Evolutionary conservation across 1,140 invertebrate species (phyloP).

Genomic region (Pristionchus pacificus): DNA sequence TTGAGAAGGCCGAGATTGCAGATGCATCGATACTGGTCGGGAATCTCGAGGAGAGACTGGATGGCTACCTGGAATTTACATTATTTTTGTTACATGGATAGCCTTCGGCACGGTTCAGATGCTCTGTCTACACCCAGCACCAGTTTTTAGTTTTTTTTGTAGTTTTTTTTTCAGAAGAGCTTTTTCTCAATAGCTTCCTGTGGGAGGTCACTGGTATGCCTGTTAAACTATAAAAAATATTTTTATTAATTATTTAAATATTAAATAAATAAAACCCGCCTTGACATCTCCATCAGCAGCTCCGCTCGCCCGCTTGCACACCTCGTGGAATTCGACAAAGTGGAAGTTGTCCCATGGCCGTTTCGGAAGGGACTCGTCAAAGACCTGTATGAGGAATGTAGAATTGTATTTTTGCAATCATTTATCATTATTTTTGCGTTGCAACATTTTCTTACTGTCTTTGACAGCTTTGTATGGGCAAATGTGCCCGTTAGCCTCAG

Average conservation of each 20-base stretch:
- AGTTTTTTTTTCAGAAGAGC: too few relatives aligned
- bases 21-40: constrained; percentile 44
- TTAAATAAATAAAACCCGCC: neutral
- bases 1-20: constrained; percentile 27
- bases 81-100: neutral
- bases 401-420: too few relatives aligned
- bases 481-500: too few relatives aligned
- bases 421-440: too few relatives aligned
- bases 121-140: too few relatives aligned
- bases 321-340: constrained; percentile 63
- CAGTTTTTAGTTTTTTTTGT: too few relatives aligned
- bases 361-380: constrained; percentile 63
- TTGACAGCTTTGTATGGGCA: too few relatives aligned
- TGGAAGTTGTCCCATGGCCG: constrained; percentile 65
- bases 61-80: constrained; percentile 42
- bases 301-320: constrained; percentile 36
- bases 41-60: constrained; percentile 53
- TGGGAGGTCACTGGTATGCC: too few relatives aligned
- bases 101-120: neutral
- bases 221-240: too few relatives aligned
- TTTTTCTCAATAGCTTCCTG: too few relatives aligned
- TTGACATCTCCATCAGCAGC: constrained; percentile 42
- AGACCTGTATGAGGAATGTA: constrained; percentile 50
- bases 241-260: too few relatives aligned
- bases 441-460: too few relatives aligned